Percentiles rank a stretch among this genome's conserved stretches.
These are phyloP conservation scores for Trididemnum miniatum DNA, from an alignment of 23 tunicate genomes.

Conservation along the genomic window DNA sequence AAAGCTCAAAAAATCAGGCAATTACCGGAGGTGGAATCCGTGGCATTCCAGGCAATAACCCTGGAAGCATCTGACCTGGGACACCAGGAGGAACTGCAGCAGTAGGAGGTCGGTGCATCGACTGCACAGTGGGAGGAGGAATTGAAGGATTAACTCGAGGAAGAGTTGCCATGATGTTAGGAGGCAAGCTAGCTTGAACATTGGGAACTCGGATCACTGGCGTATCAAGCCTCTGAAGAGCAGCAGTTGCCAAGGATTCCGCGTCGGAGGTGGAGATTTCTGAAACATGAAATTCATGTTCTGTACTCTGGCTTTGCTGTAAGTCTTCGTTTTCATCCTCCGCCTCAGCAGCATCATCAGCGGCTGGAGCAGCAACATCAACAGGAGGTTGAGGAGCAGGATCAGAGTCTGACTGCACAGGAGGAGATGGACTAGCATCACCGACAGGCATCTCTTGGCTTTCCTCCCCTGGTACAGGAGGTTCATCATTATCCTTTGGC, in stretches of 20 bases:
- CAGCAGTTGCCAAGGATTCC: background rate
- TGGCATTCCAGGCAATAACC: slow-evolving; percentile 28
- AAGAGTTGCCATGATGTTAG: background rate
- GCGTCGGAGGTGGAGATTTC: slow-evolving; percentile 13
- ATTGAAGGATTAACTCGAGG: slow-evolving; percentile 15
- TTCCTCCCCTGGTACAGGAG: background rate
- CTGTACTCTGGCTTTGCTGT: background rate
- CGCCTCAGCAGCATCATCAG: background rate
- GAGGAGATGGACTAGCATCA: background rate
- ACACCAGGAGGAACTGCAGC: slow-evolving; percentile 19
- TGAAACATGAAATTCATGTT: background rate
- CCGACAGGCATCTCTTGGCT: background rate
- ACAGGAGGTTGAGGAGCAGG: background rate
- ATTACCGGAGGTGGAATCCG: too few species aligned
- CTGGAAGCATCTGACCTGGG: slow-evolving; percentile 12
- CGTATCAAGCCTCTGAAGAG: background rate
- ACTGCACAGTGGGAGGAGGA: slow-evolving; percentile 29
- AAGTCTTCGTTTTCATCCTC: background rate
- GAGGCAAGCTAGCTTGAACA: background rate
- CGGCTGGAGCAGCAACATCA: background rate
- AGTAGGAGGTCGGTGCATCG: slow-evolving; percentile 29
- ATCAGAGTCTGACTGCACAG: slow-evolving; percentile 3
- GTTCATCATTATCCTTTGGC: background rate
- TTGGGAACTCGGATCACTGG: background rate
- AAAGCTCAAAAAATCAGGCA: too few species aligned